Evolutionary conservation across 2,888 invertebrate genomes (phyloP), one percentile per base, ranked within the genome.

Genomic region (Cephalotes varians): DNA sequence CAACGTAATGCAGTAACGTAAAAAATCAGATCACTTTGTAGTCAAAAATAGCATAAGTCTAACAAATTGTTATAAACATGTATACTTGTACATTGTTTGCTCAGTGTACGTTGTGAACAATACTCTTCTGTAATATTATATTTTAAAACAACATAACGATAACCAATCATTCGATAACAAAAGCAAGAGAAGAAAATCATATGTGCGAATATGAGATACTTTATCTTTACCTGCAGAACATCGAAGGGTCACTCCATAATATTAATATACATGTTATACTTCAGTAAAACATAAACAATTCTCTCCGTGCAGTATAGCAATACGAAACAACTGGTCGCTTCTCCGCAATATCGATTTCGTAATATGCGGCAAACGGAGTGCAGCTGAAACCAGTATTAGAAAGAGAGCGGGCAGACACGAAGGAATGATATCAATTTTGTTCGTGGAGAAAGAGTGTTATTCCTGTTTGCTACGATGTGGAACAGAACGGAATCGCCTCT

Each of bases 401-500:
- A 69, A 56, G 15, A 56, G 40, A 25, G 76, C 49, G 10, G 21
- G n/a, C 6, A 31, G n/a, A 60, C 28, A 49, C 28, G 40, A 31
- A 37, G 21, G 12, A 62, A 62, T 5, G 37, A 21, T 60, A 60
- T 80, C 76, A 77, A 62, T 60, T 74, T 60, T 60, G 80, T 62
- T n/a, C 49, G 31, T 37, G 25, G 76, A 72, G 76, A 74, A 62
- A 28, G 60, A 80, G 76, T 60, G 80, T 74, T 72, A 80, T 80
- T 80, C 73, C 25, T 40, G 77, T 77, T 76, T 51, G 77, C 62
- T n/a, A 28, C 60, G 51, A 74, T 74, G 80, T 40, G 80, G 37
- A 77, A 62, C 80, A 80, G 77, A 76, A 62, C 76, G 51, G 77
- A 72, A 80, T 74, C 80, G 40, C 81, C 54, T 77, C 83, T 60